A percentile compares a stretch with the other conserved stretches of the same genome.
These are phyloP conservation scores for Dryocosmus kuriphilus DNA, from an alignment of 2,888 invertebrate species.

Conservation along the genomic window DNA sequence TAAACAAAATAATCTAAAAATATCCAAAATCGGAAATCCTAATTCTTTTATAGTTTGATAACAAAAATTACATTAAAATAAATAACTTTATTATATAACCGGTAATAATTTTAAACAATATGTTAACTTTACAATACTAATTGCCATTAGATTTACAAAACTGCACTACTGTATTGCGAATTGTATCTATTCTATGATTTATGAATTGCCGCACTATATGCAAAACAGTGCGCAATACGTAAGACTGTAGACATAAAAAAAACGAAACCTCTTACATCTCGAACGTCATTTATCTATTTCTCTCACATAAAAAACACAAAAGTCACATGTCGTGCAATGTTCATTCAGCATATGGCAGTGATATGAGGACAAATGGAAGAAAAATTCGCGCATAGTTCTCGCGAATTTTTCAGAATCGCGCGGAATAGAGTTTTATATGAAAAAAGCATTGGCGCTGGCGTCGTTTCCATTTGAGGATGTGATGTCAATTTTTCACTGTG, in stretches of 20 bases:
- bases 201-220: not conserved
- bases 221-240: not conserved
- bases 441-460: not conserved
- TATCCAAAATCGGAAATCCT: too few species aligned
- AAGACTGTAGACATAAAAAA: not conserved
- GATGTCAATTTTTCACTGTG: not conserved
- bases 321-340: constrained; percentile 2
- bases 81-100: too few species aligned
- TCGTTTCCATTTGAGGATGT: not conserved
- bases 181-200: too few species aligned
- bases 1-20: too few species aligned
- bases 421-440: constrained; percentile 25
- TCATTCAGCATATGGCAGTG: not conserved
- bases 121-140: not conserved
- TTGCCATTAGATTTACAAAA: not conserved
- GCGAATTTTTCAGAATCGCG: constrained; percentile 30
- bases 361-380: not conserved
- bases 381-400: not conserved
- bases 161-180: not conserved
- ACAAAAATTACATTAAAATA: too few species aligned
- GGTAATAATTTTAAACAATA: too few species aligned
- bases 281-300: not conserved
- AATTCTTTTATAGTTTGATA: too few species aligned
- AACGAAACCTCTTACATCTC: not conserved
- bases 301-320: not conserved